These are phyloP conservation scores for Lampris megalopsis DNA, from an alignment of 2,113 vertebrate species.

Conservation along the genomic window DNA sequence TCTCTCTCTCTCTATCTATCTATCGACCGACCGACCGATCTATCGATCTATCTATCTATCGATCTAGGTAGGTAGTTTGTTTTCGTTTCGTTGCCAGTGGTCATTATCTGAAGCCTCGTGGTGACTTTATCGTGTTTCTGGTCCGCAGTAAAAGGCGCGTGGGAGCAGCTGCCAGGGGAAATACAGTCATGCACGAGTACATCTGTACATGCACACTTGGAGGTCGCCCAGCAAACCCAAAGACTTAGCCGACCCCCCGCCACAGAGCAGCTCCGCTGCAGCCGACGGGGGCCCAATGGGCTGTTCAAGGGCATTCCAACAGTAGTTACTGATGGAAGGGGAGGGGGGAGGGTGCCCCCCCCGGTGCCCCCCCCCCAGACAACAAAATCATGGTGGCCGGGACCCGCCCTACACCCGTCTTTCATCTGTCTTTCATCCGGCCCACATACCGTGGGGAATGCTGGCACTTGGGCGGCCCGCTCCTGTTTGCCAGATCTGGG, in stretches of 20 bases:
- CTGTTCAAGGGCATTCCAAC: conserved; percentile 67
- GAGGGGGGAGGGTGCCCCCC: conserved; percentile 1
- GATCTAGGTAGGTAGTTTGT: too few relatives aligned
- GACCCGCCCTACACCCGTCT: too few relatives aligned
- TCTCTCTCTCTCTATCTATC: too few relatives aligned
- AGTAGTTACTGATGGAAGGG: conserved; percentile 54
- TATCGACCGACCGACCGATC: too few relatives aligned
- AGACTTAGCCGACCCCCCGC: conserved; percentile 38
- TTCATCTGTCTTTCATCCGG: too few relatives aligned
- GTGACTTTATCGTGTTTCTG: conserved; percentile 1
- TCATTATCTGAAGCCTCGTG: background rate
- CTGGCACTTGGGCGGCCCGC: too few relatives aligned
- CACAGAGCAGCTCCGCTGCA: conserved; percentile 58
- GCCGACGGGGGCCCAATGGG: conserved; percentile 57
- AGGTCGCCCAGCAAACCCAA: conserved; percentile 34
- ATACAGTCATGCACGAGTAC: background rate
- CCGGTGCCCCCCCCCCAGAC: too few relatives aligned
- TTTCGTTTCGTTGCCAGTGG: too few relatives aligned
- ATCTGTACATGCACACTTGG: conserved; percentile 23
- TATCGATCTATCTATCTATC: too few relatives aligned
- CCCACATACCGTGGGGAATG: too few relatives aligned
- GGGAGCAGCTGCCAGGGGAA: conserved; percentile 20
- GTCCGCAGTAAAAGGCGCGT: conserved; percentile 27
- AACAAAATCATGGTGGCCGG: too few relatives aligned
- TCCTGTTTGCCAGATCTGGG: too few relatives aligned